phyloP scores from a whole-genome alignment of 2,888 invertebrate species.

The Cloeon dipterum region DNA sequence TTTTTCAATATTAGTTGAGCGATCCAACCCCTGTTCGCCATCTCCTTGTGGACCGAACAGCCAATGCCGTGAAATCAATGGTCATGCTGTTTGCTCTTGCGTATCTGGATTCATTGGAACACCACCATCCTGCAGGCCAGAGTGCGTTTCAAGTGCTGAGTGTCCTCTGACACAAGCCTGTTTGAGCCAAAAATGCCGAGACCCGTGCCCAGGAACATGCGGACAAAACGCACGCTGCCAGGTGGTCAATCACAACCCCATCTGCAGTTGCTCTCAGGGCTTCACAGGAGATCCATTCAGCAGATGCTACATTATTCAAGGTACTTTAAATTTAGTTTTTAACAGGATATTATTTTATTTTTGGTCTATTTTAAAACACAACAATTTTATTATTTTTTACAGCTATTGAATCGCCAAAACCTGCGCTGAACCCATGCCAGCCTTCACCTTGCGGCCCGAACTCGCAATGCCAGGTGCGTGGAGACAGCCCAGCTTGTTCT shows the following conservation, averaged over 20 bases:
- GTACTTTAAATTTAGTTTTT: slow-evolving; percentile 3
- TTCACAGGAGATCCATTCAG: slow-evolving; percentile 10
- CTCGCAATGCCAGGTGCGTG: slow-evolving; percentile 13
- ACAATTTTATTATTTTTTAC: no score
- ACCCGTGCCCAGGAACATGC: slow-evolving; percentile 13
- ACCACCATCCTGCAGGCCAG: slow-evolving; percentile 13
- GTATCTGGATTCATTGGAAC: slow-evolving; percentile 12
- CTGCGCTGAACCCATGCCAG: slow-evolving; percentile 13
- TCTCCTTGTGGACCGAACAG: slow-evolving; percentile 12
- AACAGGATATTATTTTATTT: no score
- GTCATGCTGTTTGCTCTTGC: slow-evolving; percentile 9
- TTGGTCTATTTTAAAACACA: no score
- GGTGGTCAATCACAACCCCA: slow-evolving; percentile 14
- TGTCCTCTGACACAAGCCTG: slow-evolving; percentile 16
- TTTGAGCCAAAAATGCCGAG: slow-evolving; percentile 14
- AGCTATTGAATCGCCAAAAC: slow-evolving; percentile 1
- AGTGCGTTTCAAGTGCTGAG: slow-evolving; percentile 14
- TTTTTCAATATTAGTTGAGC: no score
- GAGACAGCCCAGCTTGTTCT: slow-evolving; percentile 14
- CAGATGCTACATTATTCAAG: slow-evolving; percentile 6
- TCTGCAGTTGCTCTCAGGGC: slow-evolving; percentile 10
- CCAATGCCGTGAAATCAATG: slow-evolving; percentile 10
- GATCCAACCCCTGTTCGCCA: slow-evolving; percentile 8
- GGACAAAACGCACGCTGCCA: slow-evolving; percentile 15
- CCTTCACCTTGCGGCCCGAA: slow-evolving; percentile 19